phyloP scores from a whole-genome alignment of 2,888 invertebrate genomes.

The Tridacna gigas region DNA sequence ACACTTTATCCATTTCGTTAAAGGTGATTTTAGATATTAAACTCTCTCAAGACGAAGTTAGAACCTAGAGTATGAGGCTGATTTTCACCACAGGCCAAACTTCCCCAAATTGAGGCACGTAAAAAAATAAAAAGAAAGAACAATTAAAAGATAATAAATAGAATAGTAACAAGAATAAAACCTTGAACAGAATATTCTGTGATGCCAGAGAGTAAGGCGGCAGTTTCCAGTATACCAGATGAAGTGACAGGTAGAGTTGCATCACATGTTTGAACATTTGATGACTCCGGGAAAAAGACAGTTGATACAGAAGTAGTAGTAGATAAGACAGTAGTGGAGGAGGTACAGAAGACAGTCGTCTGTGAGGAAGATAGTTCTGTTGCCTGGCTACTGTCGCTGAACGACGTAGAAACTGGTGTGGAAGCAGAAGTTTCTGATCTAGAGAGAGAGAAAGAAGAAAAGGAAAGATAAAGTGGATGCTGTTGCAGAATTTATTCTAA shows the following conservation, averaged over 20 bases:
- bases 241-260: neutral
- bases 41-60: no score
- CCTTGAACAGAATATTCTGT: neutral
- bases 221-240: neutral
- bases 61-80: no score
- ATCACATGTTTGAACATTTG: neutral
- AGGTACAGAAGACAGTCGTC: no score
- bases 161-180: neutral
- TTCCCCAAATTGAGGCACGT: neutral
- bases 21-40: no score
- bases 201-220: neutral
- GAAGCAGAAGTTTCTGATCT: neutral
- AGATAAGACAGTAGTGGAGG: neutral
- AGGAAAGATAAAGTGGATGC: neutral
- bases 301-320: neutral
- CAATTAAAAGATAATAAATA: neutral
- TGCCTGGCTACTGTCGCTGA: no score
- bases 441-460: neutral
- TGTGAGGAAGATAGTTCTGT: no score
- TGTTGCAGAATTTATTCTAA: neutral
- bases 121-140: neutral
- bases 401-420: neutral
- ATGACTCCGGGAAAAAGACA: neutral
- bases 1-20: no score
- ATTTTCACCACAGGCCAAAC: no score